Conservation (phyloP, 2,113 vertebrate genomes). For the Plotosus lineatus region DNA sequence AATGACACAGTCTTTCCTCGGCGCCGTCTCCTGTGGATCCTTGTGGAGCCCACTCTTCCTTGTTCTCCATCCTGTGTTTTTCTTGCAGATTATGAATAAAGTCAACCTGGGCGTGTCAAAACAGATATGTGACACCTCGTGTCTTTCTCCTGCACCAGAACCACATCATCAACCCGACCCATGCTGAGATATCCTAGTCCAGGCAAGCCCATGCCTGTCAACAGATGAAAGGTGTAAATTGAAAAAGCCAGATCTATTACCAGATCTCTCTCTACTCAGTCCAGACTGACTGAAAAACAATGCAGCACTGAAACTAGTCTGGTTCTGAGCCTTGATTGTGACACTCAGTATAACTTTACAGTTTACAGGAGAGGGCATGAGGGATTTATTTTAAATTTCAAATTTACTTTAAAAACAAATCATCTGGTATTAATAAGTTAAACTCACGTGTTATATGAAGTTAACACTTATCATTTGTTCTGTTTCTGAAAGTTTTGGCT, state of each 20-base stretch:
- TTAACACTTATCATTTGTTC: not conserved
- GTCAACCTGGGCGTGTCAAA: conserved; percentile 20
- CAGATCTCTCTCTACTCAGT: not conserved
- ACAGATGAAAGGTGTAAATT: conserved; percentile 47
- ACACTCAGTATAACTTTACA: not conserved
- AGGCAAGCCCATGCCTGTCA: conserved; percentile 37
- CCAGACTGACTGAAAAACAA: not conserved
- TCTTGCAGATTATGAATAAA: not conserved
- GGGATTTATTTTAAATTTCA: not conserved
- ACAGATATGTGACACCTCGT: conserved; percentile 19
- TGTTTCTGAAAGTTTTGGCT: not conserved
- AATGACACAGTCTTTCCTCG: not conserved
- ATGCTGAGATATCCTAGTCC: conserved; percentile 34
- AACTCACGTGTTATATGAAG: not conserved
- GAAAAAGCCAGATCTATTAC: conserved; percentile 21
- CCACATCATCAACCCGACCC: conserved; percentile 10
- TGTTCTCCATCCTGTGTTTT: conserved; percentile 24
- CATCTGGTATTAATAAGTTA: not conserved
- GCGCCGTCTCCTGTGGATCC: not conserved
- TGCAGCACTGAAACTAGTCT: not conserved
- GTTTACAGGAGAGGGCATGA: not conserved
- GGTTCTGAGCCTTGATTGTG: not conserved
- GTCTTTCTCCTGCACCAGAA: conserved; percentile 39
- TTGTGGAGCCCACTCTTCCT: not conserved
- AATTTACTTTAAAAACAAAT: not conserved